Evolutionary conservation across 2,113 vertebrate genomes (phyloP).

Genomic region (Isurus oxyrinchus): DNA sequence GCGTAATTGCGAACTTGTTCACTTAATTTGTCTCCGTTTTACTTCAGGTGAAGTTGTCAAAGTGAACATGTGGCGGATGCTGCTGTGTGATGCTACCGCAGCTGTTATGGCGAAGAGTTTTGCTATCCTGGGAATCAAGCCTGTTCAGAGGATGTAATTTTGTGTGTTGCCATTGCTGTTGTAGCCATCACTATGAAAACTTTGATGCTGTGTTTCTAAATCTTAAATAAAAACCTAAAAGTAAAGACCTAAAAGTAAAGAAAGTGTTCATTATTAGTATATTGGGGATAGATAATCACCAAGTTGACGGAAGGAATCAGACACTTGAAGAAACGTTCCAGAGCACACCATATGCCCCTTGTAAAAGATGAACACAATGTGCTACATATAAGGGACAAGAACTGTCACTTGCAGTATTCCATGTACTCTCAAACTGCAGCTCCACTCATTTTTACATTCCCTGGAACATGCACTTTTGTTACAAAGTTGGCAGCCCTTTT

Average conservation of each 20-base stretch:
- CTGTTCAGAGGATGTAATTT: constrained; percentile 84
- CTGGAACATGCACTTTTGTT: neutral
- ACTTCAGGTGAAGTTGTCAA: constrained; percentile 78
- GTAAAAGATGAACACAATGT: neutral
- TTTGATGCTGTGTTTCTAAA: neutral
- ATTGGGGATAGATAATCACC: neutral
- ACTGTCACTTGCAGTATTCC: neutral
- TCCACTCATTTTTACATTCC: neutral
- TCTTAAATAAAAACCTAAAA: neutral
- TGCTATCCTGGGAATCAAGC: constrained; percentile 83
- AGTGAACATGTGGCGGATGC: constrained; percentile 91
- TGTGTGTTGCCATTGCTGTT: neutral
- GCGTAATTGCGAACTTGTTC: neutral
- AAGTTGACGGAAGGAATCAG: neutral
- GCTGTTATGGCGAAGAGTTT: constrained; percentile 87
- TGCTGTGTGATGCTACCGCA: constrained; percentile 85
- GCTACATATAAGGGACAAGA: no score
- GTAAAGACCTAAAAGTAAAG: neutral
- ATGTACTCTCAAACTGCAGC: neutral
- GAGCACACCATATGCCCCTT: neutral
- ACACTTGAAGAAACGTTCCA: neutral
- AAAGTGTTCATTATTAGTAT: neutral
- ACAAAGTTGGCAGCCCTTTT: neutral
- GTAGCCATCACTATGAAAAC: neutral
- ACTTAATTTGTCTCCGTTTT: neutral